Evolutionary conservation across 1,140 invertebrate species (phyloP).

Genomic region (Drosophila santomea): DNA sequence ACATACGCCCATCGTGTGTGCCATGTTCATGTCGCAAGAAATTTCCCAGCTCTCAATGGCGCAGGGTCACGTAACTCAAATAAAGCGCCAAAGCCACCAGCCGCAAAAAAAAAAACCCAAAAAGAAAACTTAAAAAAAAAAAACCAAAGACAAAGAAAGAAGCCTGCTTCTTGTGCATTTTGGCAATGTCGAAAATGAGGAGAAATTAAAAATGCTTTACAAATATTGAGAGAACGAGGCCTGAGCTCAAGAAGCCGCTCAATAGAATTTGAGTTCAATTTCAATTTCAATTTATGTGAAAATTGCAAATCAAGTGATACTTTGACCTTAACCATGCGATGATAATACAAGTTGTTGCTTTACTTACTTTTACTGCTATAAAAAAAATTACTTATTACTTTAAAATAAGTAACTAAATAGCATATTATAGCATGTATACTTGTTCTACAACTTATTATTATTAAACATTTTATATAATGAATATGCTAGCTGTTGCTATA

Average conservation of each 20-base stretch:
- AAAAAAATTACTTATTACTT: too few relatives aligned
- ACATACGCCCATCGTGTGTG: constrained; percentile 34
- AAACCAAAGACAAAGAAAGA: constrained; percentile 16
- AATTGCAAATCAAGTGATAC: not conserved
- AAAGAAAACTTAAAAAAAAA: constrained; percentile 23
- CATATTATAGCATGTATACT: too few relatives aligned
- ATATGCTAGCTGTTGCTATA: too few relatives aligned
- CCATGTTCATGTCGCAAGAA: constrained; percentile 79
- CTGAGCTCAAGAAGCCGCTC: not conserved
- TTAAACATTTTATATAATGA: too few relatives aligned
- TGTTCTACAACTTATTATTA: too few relatives aligned
- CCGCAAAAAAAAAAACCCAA: constrained; percentile 11
- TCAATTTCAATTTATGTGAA: too few relatives aligned
- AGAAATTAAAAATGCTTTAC: constrained; percentile 47
- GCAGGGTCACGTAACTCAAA: constrained; percentile 81
- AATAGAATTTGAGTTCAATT: not conserved
- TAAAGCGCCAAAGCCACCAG: constrained; percentile 68
- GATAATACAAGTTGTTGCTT: not conserved
- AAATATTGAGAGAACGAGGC: constrained; percentile 39
- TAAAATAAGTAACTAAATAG: too few relatives aligned
- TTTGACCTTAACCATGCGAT: not conserved
- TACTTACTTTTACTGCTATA: too few relatives aligned
- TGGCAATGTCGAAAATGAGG: constrained; percentile 12
- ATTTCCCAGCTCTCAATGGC: constrained; percentile 72
- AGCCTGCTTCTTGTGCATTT: constrained; percentile 24